These are phyloP conservation scores for Drosophila rufa DNA, from an alignment of 1,140 invertebrate genomes.

Conservation along the genomic window DNA sequence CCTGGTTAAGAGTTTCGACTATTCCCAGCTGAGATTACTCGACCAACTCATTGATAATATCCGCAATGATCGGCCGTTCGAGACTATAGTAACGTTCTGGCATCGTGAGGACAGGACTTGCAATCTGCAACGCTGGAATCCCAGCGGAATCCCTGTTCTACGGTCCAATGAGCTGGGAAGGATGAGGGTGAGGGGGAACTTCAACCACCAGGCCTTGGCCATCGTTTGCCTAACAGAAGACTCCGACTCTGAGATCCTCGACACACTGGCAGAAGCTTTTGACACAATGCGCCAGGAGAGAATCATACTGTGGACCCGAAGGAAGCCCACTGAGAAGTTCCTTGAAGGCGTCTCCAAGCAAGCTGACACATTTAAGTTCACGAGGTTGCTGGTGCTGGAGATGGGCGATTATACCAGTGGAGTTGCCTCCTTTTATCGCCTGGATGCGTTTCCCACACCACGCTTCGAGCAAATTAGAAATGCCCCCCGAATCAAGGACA, in stretches of 20 bases:
- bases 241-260: not conserved
- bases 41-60: not conserved
- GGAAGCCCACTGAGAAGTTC: not conserved
- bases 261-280: not conserved
- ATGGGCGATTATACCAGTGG: not conserved
- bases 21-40: not conserved
- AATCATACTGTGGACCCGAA: not conserved
- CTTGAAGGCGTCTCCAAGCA: not conserved
- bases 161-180: not conserved
- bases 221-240: not conserved
- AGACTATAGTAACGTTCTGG: not conserved
- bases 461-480: not conserved
- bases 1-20: not conserved
- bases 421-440: not conserved
- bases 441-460: not conserved
- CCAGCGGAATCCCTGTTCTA: not conserved
- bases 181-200: not conserved
- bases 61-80: not conserved
- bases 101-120: not conserved
- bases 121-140: not conserved
- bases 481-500: too few relatives aligned
- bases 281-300: conserved; percentile 6
- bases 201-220: not conserved
- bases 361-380: not conserved
- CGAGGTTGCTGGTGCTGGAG: not conserved